phyloP scores from a whole-genome alignment of 37 sponge, comb jelly and placozoan genomes.

The Halichondria panicea region DNA sequence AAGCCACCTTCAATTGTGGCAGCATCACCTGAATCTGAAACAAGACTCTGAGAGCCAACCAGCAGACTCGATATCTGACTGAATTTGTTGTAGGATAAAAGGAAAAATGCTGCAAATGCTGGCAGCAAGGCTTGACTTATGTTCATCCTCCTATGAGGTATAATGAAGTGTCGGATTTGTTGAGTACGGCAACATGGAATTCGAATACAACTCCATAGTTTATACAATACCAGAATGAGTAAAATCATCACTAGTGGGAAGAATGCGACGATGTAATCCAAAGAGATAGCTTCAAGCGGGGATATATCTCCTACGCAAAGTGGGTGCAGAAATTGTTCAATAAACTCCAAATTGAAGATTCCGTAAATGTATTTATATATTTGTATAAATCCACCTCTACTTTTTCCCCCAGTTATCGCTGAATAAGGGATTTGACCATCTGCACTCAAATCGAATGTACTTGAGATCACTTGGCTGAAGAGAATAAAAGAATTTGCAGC shows the following conservation, averaged over 20 bases:
- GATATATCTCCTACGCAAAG: conserved; percentile 15
- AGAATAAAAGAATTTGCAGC: conserved; percentile 60
- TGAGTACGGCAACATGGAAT: too few species aligned
- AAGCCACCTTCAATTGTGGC: background rate
- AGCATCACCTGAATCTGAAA: background rate
- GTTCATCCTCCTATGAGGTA: background rate
- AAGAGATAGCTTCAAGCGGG: conserved; percentile 5
- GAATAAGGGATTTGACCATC: conserved; percentile 22
- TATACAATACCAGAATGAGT: background rate
- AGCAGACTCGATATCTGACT: conserved; percentile 5
- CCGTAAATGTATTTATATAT: conserved; percentile 41
- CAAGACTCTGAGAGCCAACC: background rate
- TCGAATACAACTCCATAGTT: background rate
- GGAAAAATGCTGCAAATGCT: conserved; percentile 47
- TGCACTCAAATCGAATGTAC: conserved; percentile 10
- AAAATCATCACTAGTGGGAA: conserved; percentile 55
- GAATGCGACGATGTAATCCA: conserved; percentile 39
- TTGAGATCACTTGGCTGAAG: conserved; percentile 38
- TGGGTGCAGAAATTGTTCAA: conserved; percentile 4
- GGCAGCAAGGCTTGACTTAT: background rate
- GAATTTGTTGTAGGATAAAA: conserved; percentile 44
- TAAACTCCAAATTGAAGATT: conserved; percentile 49
- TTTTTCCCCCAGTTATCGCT: background rate
- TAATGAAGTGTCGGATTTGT: too few species aligned
- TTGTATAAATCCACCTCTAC: background rate